These are phyloP conservation scores for Aphelinus certus DNA, from an alignment of 1,140 invertebrate species.

Conservation along the genomic window DNA sequence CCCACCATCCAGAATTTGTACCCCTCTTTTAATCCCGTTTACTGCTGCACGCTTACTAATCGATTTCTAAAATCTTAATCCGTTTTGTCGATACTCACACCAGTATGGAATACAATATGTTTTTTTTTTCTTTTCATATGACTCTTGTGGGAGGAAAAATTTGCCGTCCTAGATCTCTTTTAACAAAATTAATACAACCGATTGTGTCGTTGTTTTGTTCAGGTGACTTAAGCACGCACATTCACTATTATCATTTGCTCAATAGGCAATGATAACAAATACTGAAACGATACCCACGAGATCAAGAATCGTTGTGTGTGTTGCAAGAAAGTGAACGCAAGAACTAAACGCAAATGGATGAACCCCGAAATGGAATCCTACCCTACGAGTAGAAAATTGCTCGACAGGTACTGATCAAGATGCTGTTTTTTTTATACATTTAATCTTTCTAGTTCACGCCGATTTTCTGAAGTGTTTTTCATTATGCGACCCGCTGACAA, in stretches of 20 bases:
- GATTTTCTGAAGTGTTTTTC: too few species aligned
- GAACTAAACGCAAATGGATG: conserved; percentile 67
- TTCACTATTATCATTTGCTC: conserved; percentile 62
- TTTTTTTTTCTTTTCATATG: conserved; percentile 19
- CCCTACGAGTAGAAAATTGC: conserved; percentile 61
- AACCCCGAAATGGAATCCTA: conserved; percentile 64
- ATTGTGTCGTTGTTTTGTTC: conserved; percentile 67
- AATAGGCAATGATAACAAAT: conserved; percentile 38
- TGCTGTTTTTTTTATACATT: conserved; percentile 45
- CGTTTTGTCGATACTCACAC: conserved; percentile 23
- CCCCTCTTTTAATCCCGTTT: conserved; percentile 22
- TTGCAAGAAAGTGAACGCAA: conserved; percentile 52
- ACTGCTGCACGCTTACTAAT: conserved; percentile 37
- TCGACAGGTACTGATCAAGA: conserved; percentile 64
- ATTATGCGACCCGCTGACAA: too few species aligned
- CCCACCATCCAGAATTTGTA: too few species aligned
- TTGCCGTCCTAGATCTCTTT: conserved; percentile 34
- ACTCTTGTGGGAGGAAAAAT: conserved; percentile 6
- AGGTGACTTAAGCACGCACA: conserved; percentile 68
- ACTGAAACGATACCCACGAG: conserved; percentile 65
- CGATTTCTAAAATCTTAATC: conserved; percentile 20
- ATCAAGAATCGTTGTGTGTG: conserved; percentile 68
- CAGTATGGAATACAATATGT: not conserved
- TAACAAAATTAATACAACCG: conserved; percentile 43
- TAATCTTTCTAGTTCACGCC: conserved; percentile 36